Percentiles rank a stretch among this genome's conserved stretches.
These are phyloP conservation scores for Fabriciana adippe DNA, from an alignment of 2,888 invertebrate genomes.

Conservation along the genomic window DNA sequence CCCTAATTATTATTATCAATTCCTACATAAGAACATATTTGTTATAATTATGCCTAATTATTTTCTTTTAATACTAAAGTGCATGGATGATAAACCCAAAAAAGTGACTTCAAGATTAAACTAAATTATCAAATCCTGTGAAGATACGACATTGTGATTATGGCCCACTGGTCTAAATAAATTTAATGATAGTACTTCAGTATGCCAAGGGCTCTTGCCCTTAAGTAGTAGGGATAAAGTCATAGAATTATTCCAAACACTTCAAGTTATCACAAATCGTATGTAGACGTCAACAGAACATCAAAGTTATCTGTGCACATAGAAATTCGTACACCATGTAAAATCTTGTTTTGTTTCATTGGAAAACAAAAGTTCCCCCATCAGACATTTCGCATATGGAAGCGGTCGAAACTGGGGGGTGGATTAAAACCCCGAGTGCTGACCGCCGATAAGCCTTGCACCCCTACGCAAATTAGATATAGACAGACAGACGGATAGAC, in stretches of 20 bases:
- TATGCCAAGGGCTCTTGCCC: not conserved
- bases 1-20: too few species aligned
- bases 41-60: too few species aligned
- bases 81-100: too few species aligned
- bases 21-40: too few species aligned
- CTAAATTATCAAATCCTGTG: not conserved
- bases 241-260: not conserved
- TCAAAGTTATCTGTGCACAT: not conserved
- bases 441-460: conserved; percentile 35
- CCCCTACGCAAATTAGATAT: conserved; percentile 33
- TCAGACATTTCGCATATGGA: conserved; percentile 15
- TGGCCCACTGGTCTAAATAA: conserved; percentile 2
- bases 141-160: not conserved
- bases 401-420: conserved; percentile 11
- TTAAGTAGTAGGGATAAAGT: not conserved
- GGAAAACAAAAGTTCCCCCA: conserved; percentile 6
- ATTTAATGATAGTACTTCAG: conserved; percentile 4
- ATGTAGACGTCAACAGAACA: not conserved
- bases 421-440: conserved; percentile 28
- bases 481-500: conserved; percentile 46
- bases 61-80: too few species aligned
- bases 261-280: not conserved
- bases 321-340: not conserved
- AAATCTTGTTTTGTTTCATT: conserved; percentile 4
- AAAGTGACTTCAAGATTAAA: not conserved